phyloP scores from a whole-genome alignment of 2,797 vertebrate genomes.

The Hoplostethus mediterraneus region DNA sequence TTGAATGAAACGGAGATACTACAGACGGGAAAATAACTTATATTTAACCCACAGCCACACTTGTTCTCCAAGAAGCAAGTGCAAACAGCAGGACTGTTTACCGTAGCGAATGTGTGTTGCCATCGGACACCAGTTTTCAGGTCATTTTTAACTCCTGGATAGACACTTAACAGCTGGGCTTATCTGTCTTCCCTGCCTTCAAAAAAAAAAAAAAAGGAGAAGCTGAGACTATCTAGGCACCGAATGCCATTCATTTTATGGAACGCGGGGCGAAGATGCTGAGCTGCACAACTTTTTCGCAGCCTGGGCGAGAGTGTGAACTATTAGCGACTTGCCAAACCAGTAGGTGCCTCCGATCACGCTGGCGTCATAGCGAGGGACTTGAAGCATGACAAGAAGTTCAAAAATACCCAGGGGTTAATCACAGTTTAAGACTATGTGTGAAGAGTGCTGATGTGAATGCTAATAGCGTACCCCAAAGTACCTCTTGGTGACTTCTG shows the following conservation, averaged over 20 bases:
- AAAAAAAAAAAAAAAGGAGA: conserved; percentile 55
- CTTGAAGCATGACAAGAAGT: conserved; percentile 68
- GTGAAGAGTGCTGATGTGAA: conserved; percentile 62
- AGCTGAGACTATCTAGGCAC: conserved; percentile 70
- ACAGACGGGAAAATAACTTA: conserved; percentile 51
- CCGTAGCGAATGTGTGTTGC: conserved; percentile 75
- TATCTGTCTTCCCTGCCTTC: conserved; percentile 60
- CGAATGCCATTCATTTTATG: conserved; percentile 78
- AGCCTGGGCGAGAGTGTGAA: conserved; percentile 65
- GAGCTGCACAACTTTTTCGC: conserved; percentile 67
- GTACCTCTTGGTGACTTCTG: conserved; percentile 63
- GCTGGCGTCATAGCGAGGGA: conserved; percentile 62
- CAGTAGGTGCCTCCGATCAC: conserved; percentile 59
- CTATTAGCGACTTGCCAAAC: conserved; percentile 69
- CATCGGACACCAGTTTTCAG: conserved; percentile 73
- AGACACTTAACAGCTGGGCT: conserved; percentile 82
- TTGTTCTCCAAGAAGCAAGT: conserved; percentile 67
- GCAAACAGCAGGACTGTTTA: conserved; percentile 64
- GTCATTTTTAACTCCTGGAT: conserved; percentile 80
- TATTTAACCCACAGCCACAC: conserved; percentile 69
- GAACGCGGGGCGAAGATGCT: conserved; percentile 75
- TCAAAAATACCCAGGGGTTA: conserved; percentile 81
- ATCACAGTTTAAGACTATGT: conserved; percentile 65
- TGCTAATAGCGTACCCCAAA: conserved; percentile 64
- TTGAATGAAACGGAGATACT: conserved; percentile 58